Evolutionary conservation across 1,140 invertebrate genomes (phyloP).

Genomic region (Orius insidiosus): DNA sequence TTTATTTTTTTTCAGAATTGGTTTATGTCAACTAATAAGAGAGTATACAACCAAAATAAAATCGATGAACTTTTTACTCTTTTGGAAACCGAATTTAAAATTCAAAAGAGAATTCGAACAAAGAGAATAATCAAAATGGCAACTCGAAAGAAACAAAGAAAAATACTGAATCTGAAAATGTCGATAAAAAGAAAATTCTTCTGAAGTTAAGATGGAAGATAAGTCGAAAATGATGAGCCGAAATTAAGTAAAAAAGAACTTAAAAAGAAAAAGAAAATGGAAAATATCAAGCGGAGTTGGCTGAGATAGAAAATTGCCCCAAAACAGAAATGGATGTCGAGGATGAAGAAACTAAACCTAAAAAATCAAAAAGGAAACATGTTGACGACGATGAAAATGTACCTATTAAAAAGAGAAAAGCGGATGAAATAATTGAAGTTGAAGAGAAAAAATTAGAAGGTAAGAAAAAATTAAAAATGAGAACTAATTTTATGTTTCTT

Average conservation of each 20-base stretch:
- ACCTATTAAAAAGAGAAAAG: neutral
- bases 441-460: neutral
- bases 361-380: slow-evolving; percentile 6
- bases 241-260: slow-evolving; percentile 10
- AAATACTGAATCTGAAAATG: neutral
- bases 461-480: neutral
- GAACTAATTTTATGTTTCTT: too few relatives aligned
- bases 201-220: neutral
- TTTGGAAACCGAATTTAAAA: neutral
- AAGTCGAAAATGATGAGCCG: neutral
- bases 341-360: neutral
- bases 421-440: neutral
- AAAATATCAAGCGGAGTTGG: slow-evolving; percentile 6
- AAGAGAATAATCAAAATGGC: neutral
- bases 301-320: neutral
- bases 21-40: too few relatives aligned
- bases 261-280: slow-evolving; percentile 8
- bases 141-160: slow-evolving; percentile 1
- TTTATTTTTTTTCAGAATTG: neutral
- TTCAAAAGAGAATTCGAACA: neutral
- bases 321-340: neutral
- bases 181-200: too few relatives aligned
- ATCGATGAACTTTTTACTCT: neutral
- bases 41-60: neutral
- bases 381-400: slow-evolving; percentile 1